phyloP scores from a whole-genome alignment of 1,140 invertebrate genomes.

The Macrocentrus cingulum region DNA sequence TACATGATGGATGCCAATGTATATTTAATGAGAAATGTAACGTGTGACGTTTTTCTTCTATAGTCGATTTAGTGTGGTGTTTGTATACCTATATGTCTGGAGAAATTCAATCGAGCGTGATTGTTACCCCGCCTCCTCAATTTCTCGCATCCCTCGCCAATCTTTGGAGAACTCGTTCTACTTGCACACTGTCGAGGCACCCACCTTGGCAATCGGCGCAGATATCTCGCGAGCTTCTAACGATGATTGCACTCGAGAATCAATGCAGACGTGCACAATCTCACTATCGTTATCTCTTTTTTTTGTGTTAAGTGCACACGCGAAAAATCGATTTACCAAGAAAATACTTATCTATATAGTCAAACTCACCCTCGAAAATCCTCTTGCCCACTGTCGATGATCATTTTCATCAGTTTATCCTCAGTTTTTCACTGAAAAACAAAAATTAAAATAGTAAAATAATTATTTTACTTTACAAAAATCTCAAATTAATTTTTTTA shows the following conservation, averaged over 20 bases:
- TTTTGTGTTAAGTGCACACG: no score
- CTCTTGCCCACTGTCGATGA: no score
- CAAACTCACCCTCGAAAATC: no score
- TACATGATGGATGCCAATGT: no score
- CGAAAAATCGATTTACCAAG: no score
- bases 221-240: constrained; percentile 30
- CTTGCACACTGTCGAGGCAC: constrained; percentile 12
- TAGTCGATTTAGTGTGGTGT: constrained; percentile 27
- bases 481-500: no score
- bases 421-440: no score
- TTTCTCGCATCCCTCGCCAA: constrained; percentile 3
- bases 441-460: no score
- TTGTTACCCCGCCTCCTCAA: constrained; percentile 31
- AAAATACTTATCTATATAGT: no score
- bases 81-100: constrained; percentile 1
- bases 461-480: no score
- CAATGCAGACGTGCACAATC: constrained; percentile 22
- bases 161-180: neutral
- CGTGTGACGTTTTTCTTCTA: constrained; percentile 23
- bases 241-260: constrained; percentile 39
- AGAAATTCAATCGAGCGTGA: constrained; percentile 40
- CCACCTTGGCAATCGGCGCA: constrained; percentile 25
- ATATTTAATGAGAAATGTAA: no score
- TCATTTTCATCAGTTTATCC: no score
- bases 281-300: constrained; percentile 5